These are phyloP conservation scores for Megaptera novaeangliae DNA, from an alignment of 2,113 vertebrate genomes.

Conservation along the genomic window DNA sequence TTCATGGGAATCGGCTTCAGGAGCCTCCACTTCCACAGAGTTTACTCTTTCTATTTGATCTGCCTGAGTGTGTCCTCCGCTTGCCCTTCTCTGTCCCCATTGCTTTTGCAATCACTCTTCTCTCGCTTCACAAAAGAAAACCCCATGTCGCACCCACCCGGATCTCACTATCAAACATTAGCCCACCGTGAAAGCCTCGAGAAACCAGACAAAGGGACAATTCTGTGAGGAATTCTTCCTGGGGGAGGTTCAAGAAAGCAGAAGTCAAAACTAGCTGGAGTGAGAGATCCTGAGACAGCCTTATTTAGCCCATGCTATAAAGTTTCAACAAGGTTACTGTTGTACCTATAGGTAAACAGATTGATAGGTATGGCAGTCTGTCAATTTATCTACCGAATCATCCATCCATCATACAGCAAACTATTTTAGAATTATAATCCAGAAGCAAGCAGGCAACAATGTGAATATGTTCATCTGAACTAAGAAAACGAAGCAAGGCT, in stretches of 20 bases:
- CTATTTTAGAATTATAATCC: background rate
- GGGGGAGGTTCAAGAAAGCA: background rate
- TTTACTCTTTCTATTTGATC: background rate
- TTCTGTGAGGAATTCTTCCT: background rate
- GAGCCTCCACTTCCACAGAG: fast-evolving
- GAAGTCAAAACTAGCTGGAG: background rate
- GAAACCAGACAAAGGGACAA: background rate
- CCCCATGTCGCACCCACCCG: background rate
- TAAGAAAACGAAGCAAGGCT: background rate
- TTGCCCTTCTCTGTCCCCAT: background rate
- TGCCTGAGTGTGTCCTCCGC: background rate
- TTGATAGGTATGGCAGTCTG: background rate
- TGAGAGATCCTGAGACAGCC: background rate
- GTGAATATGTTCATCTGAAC: no score
- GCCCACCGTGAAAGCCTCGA: background rate
- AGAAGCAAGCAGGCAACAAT: background rate
- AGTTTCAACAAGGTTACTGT: background rate
- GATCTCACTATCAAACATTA: background rate
- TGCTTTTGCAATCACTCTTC: background rate
- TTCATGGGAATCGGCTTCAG: background rate
- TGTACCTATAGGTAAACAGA: no score
- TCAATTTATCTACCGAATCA: background rate
- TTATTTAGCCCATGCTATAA: background rate
- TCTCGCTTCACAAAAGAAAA: background rate
- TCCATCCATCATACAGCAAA: background rate